A percentile compares a stretch with the other conserved stretches of the same genome.
Evolutionary conservation across 2,797 vertebrate species (phyloP).

Genomic region (Chaunax sp.): DNA sequence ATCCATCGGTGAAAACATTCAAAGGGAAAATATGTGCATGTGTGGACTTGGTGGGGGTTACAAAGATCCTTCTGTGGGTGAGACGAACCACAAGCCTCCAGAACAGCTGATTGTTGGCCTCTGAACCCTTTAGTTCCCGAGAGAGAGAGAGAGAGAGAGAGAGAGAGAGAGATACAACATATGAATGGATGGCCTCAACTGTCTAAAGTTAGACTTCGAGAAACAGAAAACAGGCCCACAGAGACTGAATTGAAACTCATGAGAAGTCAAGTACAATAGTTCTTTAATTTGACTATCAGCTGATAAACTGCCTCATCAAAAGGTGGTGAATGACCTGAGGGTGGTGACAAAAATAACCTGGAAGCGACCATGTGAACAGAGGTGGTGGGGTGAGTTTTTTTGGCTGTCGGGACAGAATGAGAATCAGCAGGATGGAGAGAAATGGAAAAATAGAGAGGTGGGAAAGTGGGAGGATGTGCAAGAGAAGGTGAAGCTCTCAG

Average conservation of each 20-base stretch:
- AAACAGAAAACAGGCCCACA: conserved; percentile 38
- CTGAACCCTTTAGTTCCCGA: conserved; percentile 55
- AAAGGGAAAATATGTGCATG: conserved; percentile 24
- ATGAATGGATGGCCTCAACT: conserved; percentile 38
- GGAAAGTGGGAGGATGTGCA: conserved; percentile 16
- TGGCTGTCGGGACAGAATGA: conserved; percentile 5
- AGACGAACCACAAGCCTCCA: conserved; percentile 68
- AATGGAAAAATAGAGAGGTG: conserved; percentile 18
- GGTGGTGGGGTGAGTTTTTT: neutral
- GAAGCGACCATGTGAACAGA: conserved; percentile 2
- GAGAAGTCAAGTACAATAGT: neutral
- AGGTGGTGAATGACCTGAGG: neutral
- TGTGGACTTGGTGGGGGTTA: conserved; percentile 39
- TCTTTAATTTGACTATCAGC: conserved; percentile 1
- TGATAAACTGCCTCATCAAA: neutral
- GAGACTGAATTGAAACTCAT: conserved; percentile 6
- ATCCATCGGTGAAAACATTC: conserved; percentile 3
- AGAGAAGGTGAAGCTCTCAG: conserved; percentile 67
- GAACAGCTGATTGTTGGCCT: conserved; percentile 79
- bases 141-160: conserved; percentile 7
- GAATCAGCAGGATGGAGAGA: conserved; percentile 31
- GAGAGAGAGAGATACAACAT: conserved; percentile 7
- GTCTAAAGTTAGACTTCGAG: conserved; percentile 35
- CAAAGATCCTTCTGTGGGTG: conserved; percentile 77
- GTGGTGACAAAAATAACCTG: neutral